A percentile compares a stretch with the other conserved stretches of the same genome.
Conservation (phyloP, 1,140 invertebrate genomes). For the Papilio xuthus region DNA sequence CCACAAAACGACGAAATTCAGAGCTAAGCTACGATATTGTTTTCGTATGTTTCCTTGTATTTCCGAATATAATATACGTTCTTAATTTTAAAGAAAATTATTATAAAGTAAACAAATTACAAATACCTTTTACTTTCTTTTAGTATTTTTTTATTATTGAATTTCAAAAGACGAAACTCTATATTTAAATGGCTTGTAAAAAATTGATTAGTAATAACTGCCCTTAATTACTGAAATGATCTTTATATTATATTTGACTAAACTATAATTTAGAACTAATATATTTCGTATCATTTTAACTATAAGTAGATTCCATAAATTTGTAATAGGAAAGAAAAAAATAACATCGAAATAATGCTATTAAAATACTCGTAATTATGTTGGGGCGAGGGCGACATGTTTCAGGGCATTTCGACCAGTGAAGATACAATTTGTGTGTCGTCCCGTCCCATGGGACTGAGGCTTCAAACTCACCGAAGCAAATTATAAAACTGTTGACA, state of each 20-base stretch:
- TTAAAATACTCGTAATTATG: conserved; percentile 35
- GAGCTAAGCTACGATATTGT: not conserved
- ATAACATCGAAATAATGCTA: conserved; percentile 4
- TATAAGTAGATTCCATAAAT: not conserved
- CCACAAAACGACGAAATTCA: conserved; percentile 43
- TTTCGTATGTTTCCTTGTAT: conserved; percentile 14
- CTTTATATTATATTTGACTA: not conserved
- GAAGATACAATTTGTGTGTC: conserved; percentile 52
- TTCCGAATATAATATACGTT: not conserved
- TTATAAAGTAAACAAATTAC: not conserved
- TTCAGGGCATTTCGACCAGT: conserved; percentile 21
- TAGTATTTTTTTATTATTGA: not conserved
- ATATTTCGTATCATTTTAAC: not conserved
- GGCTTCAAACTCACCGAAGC: conserved; percentile 68
- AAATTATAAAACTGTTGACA: conserved; percentile 80
- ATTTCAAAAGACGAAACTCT: not conserved
- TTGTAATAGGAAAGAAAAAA: not conserved
- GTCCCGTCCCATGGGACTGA: conserved; percentile 58
- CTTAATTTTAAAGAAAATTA: not conserved
- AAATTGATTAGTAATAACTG: too few species aligned
- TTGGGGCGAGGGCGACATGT: conserved; percentile 27
- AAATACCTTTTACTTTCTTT: not conserved
- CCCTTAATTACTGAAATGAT: not conserved
- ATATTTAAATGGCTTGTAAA: not conserved
- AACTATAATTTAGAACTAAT: not conserved